Conservation (phyloP, 2,113 vertebrate species). For the Hystrix cristata region DNA sequence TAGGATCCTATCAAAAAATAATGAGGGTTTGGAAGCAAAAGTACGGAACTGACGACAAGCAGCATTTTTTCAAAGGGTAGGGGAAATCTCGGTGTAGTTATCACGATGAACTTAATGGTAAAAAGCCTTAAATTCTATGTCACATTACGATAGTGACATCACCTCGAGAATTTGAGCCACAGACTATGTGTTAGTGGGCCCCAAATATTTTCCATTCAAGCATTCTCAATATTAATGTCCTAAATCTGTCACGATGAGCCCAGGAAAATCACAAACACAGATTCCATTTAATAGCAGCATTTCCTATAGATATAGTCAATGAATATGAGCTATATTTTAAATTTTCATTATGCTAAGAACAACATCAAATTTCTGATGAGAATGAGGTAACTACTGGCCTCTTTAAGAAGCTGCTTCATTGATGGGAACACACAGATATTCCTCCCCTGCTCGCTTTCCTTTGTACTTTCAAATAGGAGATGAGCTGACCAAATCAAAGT, state of each 20-base stretch:
- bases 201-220: background rate
- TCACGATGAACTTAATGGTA: background rate
- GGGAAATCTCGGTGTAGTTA: constrained; percentile 28
- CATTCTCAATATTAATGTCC: background rate
- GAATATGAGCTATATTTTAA: background rate
- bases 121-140: constrained; percentile 46
- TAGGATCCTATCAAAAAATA: constrained; percentile 39
- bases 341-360: background rate
- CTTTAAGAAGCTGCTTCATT: background rate
- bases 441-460: background rate
- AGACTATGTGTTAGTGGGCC: background rate
- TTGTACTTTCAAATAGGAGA: background rate
- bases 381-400: background rate
- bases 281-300: background rate
- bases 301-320: background rate
- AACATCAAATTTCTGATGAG: background rate
- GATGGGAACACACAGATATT: background rate
- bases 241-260: constrained; percentile 39
- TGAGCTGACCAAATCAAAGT: background rate
- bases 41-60: constrained; percentile 61
- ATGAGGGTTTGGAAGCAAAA: constrained; percentile 55
- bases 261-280: constrained; percentile 28
- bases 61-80: constrained; percentile 71
- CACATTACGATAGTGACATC: background rate
- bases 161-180: background rate